Evolutionary conservation across 2,888 invertebrate genomes (phyloP), one percentile per base, ranked within the genome.

Genomic region (Tridacna crocea): DNA sequence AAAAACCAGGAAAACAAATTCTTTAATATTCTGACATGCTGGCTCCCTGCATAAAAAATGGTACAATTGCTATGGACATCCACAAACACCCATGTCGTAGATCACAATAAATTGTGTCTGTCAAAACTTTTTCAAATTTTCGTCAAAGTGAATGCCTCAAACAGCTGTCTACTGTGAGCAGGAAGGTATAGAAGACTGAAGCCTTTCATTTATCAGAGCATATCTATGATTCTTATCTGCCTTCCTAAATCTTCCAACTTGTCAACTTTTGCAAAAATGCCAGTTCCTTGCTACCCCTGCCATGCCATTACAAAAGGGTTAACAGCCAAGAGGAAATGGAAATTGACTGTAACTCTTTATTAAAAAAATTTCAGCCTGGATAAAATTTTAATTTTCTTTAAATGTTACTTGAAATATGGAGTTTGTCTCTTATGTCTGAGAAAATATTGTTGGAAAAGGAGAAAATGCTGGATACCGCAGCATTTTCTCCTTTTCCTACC

Each of bases 251-350:
- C 83, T 77, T 65, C 72, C 72, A 51, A 75, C 83, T 83, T 86
- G 85, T 82, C 85, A 86, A 78, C 79, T 83, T 83, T 83, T 77
- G 83, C 79, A 83, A 86, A 83, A 77, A 76, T 86, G 85, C 85
- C 85, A 86, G 85, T 86, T 77, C 26, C 55, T 55, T 3, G 1
- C 17, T 15, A 11, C 19, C 55, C 55, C 17, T 6, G 66, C 17
- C 36, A 51, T 22, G 51, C 12, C 70, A 70, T 51, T 6, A 13
- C n/a, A 48, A 70, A 19, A 70, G n/a, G 51, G 51, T 13, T 10
- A 22, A 22, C 55, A 55, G 17, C 3, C 55, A 10, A 36, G 2
- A 36, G 36, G 36, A 36, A 36, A 36, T 36, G 36, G 2, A 36
- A 36, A n/a, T n/a, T n/a, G n/a, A n/a, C n/a, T n/a, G n/a, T n/a